Base-by-base conservation (phyloP, 2,888 invertebrate species). In the Brachypalpus laphriformis region DNA sequence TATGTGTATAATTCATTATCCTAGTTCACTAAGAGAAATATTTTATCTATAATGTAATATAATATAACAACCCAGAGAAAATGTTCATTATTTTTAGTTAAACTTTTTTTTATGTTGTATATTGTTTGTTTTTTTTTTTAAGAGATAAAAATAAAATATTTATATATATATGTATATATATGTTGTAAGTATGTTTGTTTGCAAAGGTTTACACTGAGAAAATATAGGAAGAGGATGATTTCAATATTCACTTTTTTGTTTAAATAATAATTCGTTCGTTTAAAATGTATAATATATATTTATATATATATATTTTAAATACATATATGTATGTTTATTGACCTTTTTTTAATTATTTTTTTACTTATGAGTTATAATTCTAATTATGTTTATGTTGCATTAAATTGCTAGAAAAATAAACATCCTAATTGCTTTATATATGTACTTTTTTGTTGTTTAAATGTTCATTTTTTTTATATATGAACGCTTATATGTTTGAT, bases 331-430 rank as follows among this genome's bases (percentile, higher is more conserved):
- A 81, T 76, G 59, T 85, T 81, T 85, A 85, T 85, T 85, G 85
- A 85, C 85, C 59, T 59, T 81, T 75, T 70, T 68, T 61, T 54
- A 61, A 77, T 77, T 72, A 68, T 31, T 63, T 31, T 22, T 25
- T 75, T 61, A 45, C 76, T 82, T 86, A 82, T 56, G 70, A 71
- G 61, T 72, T 72, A 70, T 37, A 70, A 45, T 59, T 77, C 47
- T 81, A 31, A 65, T 80, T 66, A 81, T 71, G 76, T 86, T 86
- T 83, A 82, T 86, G 87, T 85, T 82, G 74, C 80, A 86, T 90
- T 90, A 91, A 91, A 90, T 89, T 89, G 88, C 89, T 91, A 91
- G 88, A 90, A 91, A 91, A 91, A 91, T 91, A 91, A 90, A 90
- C 88, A 87, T 88, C 89, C 87, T 88, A 89, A 90, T 90, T 90